A percentile compares a stretch with the other conserved stretches of the same genome.
phyloP scores from a whole-genome alignment of 2,797 vertebrate genomes.

The Molothrus ater region DNA sequence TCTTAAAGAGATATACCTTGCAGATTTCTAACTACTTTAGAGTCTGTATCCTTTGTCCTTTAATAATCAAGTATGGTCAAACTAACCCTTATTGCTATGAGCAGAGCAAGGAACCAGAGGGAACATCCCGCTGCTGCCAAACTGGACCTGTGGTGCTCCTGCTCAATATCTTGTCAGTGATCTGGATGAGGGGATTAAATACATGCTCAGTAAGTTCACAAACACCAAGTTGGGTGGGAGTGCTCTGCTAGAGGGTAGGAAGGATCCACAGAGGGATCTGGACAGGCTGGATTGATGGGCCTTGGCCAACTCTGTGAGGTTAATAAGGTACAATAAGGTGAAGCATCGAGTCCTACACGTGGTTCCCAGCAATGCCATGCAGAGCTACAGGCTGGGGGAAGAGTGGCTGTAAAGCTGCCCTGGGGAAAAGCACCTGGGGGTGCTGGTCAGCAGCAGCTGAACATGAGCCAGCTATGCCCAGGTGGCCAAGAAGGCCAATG shows the following conservation, averaged over 20 bases:
- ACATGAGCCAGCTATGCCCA: neutral
- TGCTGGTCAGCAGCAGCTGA: neutral
- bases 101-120: neutral
- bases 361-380: neutral
- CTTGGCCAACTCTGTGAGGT: neutral
- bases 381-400: neutral
- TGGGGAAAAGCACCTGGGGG: neutral
- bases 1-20: neutral
- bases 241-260: neutral
- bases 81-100: neutral
- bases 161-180: neutral
- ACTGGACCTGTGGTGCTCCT: neutral
- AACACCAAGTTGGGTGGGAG: neutral
- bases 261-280: neutral
- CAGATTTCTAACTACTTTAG: neutral
- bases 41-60: neutral
- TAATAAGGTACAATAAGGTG: neutral
- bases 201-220: neutral
- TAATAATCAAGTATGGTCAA: neutral
- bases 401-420: neutral
- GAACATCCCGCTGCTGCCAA: neutral
- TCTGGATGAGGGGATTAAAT: neutral
- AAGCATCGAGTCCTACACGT: rapidly evolving
- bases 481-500: neutral
- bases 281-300: neutral